A percentile compares a stretch with the other conserved stretches of the same genome.
Evolutionary conservation across 37 sponge, comb jelly and placozoan species (phyloP).

Genomic region (Petrosia ficiformis): DNA sequence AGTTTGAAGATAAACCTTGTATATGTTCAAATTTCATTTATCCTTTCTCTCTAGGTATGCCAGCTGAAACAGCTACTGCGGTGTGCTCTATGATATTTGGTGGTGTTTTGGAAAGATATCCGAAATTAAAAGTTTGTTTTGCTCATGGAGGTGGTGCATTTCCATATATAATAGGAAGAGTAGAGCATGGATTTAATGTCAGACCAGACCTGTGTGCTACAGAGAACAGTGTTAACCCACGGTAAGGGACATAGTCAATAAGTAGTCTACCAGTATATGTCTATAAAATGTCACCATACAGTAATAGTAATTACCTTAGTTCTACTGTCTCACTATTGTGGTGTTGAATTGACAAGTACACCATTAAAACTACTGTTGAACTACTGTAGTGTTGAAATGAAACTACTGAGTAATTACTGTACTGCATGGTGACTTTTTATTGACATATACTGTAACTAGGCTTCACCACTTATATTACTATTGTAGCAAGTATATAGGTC

Average conservation of each 20-base stretch:
- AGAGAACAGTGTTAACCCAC: slow-evolving; percentile 76
- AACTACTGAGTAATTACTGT: no score
- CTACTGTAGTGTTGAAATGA: no score
- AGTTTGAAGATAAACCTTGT: not conserved
- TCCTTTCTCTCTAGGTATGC: slow-evolving; percentile 65
- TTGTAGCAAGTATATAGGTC: slow-evolving; percentile 81
- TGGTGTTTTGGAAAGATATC: slow-evolving; percentile 87
- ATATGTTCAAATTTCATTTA: not conserved
- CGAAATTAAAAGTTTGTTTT: slow-evolving; percentile 78
- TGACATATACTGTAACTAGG: not conserved
- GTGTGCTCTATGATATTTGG: slow-evolving; percentile 86
- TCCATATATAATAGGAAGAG: slow-evolving; percentile 81
- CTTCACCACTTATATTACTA: not conserved
- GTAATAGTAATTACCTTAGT: no score
- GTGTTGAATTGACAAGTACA: no score
- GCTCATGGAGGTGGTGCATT: slow-evolving; percentile 93
- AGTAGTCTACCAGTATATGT: not conserved
- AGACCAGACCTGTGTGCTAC: slow-evolving; percentile 91
- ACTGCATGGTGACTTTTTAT: no score
- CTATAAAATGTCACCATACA: no score
- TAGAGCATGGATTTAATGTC: slow-evolving; percentile 85
- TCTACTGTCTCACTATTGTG: no score
- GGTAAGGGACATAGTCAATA: slow-evolving; percentile 22
- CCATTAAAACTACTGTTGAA: no score
- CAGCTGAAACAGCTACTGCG: slow-evolving; percentile 82